Evolutionary conservation across 2,888 invertebrate genomes (phyloP).

Genomic region (Automeris io): DNA sequence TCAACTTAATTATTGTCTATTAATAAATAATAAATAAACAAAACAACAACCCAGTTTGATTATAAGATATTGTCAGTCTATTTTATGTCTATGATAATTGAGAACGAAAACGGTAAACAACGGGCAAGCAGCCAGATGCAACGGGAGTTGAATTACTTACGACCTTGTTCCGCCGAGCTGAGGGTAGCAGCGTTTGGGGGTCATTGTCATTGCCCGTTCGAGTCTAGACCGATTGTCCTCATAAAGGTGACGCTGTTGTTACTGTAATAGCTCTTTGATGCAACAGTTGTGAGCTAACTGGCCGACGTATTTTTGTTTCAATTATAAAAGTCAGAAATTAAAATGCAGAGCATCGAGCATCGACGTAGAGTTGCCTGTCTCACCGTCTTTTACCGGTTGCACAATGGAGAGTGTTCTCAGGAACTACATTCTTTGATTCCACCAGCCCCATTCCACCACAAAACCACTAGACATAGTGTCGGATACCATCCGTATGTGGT

Average conservation of each 20-base stretch:
- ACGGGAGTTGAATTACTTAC: background rate
- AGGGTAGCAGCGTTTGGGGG: background rate
- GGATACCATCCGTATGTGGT: too few species aligned
- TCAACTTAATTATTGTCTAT: too few species aligned
- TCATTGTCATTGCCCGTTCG: background rate
- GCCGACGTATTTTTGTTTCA: background rate
- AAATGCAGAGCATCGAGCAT: too few species aligned
- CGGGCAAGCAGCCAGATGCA: background rate
- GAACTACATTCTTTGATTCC: too few species aligned
- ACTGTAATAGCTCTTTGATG: slow-evolving; percentile 3
- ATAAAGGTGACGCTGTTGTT: background rate
- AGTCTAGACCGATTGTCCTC: slow-evolving; percentile 7
- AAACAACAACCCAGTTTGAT: background rate
- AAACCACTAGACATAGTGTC: too few species aligned
- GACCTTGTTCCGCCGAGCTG: background rate
- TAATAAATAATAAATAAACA: too few species aligned
- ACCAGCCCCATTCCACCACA: too few species aligned
- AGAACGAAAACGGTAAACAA: slow-evolving; percentile 3
- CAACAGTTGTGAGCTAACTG: background rate
- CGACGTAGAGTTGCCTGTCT: too few species aligned
- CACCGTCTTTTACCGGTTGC: too few species aligned
- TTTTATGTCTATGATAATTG: background rate
- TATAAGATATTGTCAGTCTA: too few species aligned
- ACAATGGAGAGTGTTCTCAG: too few species aligned
- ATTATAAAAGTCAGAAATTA: too few species aligned